Conservation (phyloP, 1,140 invertebrate genomes). For the Drosophila tani region DNA sequence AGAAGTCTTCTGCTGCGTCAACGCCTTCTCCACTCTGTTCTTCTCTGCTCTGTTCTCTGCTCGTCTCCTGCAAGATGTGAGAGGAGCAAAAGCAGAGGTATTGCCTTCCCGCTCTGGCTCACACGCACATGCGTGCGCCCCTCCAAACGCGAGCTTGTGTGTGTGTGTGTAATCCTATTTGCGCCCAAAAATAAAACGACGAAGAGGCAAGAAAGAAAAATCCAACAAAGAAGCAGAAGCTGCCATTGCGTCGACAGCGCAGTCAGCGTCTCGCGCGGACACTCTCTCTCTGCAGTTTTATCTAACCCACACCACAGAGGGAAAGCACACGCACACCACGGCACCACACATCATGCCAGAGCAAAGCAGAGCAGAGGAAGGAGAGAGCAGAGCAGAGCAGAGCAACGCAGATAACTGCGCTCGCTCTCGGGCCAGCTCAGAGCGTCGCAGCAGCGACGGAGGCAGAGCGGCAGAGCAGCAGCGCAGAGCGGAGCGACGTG, state of each 20-base stretch:
- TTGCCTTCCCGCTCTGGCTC: slow-evolving; percentile 30
- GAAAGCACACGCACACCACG: slow-evolving; percentile 30
- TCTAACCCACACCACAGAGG: slow-evolving; percentile 72
- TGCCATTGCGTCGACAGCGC: slow-evolving; percentile 48
- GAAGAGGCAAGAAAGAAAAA: slow-evolving; percentile 61
- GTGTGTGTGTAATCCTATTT: slow-evolving; percentile 73
- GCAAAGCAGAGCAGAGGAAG: slow-evolving; percentile 10
- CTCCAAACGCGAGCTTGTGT: slow-evolving; percentile 8
- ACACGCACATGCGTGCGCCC: slow-evolving; percentile 32
- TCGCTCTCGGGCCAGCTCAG: slow-evolving; percentile 29
- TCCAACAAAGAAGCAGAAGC: slow-evolving; percentile 68
- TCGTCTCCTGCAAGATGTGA: slow-evolving; percentile 35
- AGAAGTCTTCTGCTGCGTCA: slow-evolving; percentile 24
- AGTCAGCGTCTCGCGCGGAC: slow-evolving; percentile 18
- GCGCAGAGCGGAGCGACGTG: slow-evolving; percentile 20
- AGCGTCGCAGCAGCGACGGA: slow-evolving; percentile 17
- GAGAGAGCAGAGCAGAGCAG: slow-evolving; percentile 7
- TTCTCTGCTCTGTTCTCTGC: background rate
- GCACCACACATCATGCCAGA: slow-evolving; percentile 11
- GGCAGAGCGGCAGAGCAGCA: slow-evolving; percentile 19
- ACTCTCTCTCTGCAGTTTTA: slow-evolving; percentile 62
- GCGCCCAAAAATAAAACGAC: slow-evolving; percentile 64
- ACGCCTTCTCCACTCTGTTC: slow-evolving; percentile 3
- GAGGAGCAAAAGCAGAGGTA: background rate
- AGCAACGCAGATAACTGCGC: slow-evolving; percentile 33